These are phyloP conservation scores for Bufo bufo DNA, from an alignment of 2,113 vertebrate genomes.

Conservation along the genomic window DNA sequence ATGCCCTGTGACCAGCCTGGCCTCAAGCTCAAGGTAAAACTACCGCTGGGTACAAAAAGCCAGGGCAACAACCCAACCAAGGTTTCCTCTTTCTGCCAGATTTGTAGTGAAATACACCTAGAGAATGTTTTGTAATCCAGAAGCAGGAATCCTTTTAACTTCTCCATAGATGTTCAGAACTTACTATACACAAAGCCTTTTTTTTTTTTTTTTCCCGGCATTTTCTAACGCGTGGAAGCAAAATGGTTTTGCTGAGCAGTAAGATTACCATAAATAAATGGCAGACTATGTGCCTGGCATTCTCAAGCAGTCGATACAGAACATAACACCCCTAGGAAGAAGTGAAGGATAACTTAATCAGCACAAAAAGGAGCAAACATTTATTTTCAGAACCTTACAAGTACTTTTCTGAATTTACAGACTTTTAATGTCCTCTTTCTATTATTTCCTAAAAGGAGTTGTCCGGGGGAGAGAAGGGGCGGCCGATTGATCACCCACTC, in stretches of 20 bases:
- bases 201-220: background rate
- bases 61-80: background rate
- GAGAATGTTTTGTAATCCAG: no score
- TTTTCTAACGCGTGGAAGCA: background rate
- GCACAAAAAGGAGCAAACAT: background rate
- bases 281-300: conserved; percentile 25
- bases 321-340: conserved; percentile 3
- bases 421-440: background rate
- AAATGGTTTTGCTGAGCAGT: conserved; percentile 20
- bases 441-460: background rate
- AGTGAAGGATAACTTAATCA: background rate
- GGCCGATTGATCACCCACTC: no score
- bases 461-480: no score
- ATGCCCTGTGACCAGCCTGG: no score
- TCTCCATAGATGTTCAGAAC: background rate
- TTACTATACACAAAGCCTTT: background rate
- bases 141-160: background rate
- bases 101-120: background rate
- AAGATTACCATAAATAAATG: conserved; percentile 22
- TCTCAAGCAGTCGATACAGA: conserved; percentile 15
- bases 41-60: background rate
- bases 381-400: background rate
- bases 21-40: background rate
- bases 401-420: background rate
- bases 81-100: background rate